Base-by-base conservation (phyloP, 2,888 invertebrate species). In the Ochlodes sylvanus region DNA sequence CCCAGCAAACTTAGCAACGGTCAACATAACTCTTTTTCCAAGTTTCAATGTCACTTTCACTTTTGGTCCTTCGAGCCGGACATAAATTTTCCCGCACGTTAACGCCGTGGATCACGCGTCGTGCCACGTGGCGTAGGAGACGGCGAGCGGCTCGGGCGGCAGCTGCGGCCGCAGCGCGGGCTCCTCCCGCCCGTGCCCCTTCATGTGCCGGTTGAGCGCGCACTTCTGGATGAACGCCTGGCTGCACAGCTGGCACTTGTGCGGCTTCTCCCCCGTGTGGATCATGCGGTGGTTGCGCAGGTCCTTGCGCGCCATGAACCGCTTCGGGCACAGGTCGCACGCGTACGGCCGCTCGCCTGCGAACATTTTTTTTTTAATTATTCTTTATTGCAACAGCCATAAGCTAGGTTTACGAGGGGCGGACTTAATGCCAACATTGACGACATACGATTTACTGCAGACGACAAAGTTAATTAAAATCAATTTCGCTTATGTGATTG, bases 171-270 rank as follows among this genome's bases (percentile, higher is more conserved):
- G 47, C 14, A 77, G 63, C n/a, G 60, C 71, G 32, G 71, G 44
- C 15, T 73, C 73, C n/a, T 69, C 75, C 3, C 84, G 81, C 50
- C 82, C 76, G 54, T 82, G 82, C 0, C 80, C 83, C 87, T 98
- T 97, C 98, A 98, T 98, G 87, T 98, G 98, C 77, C 98, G 96
- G 38, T 98, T 98, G 14, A 98, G 94, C 76, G 98, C 98, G 90
- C 98, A 98, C 76, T 98, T 95, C 89, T 97, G 97, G 85, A 98
- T 98, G 88, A 98, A 98, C 0, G 98, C 98, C 86, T 97, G 98
- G 81, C 96, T 96, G 87, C 98, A 98, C 57, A 98, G 95, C 66
- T 94, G 94, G 84, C 98, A 98, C 84, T 98, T 98, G 94, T 97
- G 98, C 1, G 98, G 97, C 81, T 98, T 98, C 80, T 98, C 98